These are phyloP conservation scores for Percopsis omiscomaycus DNA, from an alignment of 2,797 vertebrate genomes.

Conservation along the genomic window DNA sequence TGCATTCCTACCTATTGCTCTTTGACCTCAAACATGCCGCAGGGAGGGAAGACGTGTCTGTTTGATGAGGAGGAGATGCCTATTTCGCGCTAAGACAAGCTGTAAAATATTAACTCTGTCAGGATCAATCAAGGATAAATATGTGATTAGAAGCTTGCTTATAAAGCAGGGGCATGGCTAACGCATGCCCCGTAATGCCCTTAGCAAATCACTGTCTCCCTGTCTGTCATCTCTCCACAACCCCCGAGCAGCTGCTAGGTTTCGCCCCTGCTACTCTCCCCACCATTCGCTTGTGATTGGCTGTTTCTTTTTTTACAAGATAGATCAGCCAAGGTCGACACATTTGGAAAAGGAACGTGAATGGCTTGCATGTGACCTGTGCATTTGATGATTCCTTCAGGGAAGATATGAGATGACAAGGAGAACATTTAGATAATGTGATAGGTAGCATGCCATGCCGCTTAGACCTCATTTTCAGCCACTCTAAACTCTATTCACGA, in stretches of 20 bases:
- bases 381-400: conserved; percentile 10
- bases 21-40: conserved; percentile 42
- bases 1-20: conserved; percentile 63
- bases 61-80: conserved; percentile 11
- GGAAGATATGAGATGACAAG: conserved; percentile 16
- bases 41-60: conserved; percentile 24
- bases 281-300: conserved; percentile 4
- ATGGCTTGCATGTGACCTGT: too few species aligned
- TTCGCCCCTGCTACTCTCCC: not conserved
- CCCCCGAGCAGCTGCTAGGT: not conserved
- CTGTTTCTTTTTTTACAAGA: not conserved
- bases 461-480: conserved; percentile 7
- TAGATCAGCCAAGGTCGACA: not conserved
- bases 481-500: conserved; percentile 13
- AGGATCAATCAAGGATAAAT: conserved; percentile 14
- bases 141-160: not conserved
- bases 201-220: not conserved
- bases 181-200: not conserved
- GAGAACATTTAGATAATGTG: conserved; percentile 22
- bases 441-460: conserved; percentile 10
- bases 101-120: conserved; percentile 40
- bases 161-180: not conserved
- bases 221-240: not conserved
- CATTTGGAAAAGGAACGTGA: not conserved
- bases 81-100: conserved; percentile 30